phyloP scores from a whole-genome alignment of 2,888 invertebrate species.

The Aphodius granarius region DNA sequence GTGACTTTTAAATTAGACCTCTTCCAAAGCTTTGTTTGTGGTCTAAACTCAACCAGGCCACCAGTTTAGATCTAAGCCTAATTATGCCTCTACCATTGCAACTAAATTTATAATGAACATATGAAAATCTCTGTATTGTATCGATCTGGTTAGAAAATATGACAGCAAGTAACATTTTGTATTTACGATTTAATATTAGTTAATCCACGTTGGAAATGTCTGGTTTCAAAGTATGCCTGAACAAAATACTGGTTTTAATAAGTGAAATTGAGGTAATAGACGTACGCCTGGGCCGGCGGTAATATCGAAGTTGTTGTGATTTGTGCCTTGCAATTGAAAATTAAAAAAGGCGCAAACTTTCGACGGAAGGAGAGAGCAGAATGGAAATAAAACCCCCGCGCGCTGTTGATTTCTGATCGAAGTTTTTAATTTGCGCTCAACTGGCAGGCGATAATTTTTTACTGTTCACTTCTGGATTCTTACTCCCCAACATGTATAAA shows the following conservation, averaged over 20 bases:
- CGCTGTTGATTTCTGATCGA: constrained; percentile 37
- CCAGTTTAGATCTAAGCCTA: too few species aligned
- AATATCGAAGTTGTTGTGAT: constrained; percentile 3
- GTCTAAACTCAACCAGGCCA: not conserved
- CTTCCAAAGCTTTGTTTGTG: not conserved
- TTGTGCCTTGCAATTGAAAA: constrained; percentile 36
- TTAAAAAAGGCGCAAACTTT: constrained; percentile 25
- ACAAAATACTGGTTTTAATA: not conserved
- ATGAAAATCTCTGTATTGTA: not conserved
- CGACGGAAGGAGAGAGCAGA: constrained; percentile 29
- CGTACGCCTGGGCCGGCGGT: not conserved
- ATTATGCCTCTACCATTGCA: not conserved
- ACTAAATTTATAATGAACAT: not conserved
- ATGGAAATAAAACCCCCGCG: constrained; percentile 33
- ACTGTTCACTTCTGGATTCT: constrained; percentile 43
- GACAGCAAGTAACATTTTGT: not conserved
- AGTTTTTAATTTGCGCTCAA: constrained; percentile 49
- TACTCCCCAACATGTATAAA: constrained; percentile 45
- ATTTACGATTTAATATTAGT: not conserved
- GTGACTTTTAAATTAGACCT: not conserved
- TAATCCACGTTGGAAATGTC: not conserved
- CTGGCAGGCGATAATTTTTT: constrained; percentile 46
- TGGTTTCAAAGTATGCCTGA: not conserved
- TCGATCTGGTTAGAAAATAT: not conserved
- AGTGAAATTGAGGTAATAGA: not conserved